Base-by-base conservation (phyloP, 2,888 invertebrate genomes). In the Campoletis raptor region DNA sequence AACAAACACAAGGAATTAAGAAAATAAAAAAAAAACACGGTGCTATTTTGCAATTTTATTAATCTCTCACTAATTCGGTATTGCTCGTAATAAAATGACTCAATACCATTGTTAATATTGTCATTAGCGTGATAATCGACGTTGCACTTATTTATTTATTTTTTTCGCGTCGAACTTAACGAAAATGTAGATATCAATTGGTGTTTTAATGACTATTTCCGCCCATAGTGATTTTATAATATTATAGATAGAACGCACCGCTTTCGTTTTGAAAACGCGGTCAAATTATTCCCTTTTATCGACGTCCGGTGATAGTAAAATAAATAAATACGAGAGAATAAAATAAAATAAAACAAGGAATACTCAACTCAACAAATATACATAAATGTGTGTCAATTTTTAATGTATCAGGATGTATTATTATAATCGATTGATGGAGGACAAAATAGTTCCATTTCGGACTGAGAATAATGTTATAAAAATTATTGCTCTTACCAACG, bases 371-470 rank as follows among this genome's bases (percentile, higher is more conserved):
- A 83, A 83, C 77, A 37, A 86, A 81, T 86, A 86, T 86, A 81
- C 67, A 86, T 86, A 84, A 92, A 92, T 93, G 91, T 93, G 91
- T 93, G 93, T 93, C 93, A 93, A 93, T 93, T 93, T 93, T 93
- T 91, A 92, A 93, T 93, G 92, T 93, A 93, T 91, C 88, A 89
- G 90, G 91, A 89, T 78, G 45, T 72, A 72, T 90, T 88, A 91
- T 91, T 91, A 90, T 92, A 92, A 91, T 90, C 90, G 83, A 73
- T 80, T 45, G 61, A 67, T 67, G 77, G 54, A 64, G 85, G 85
- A 86, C 86, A 57, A 37, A 40, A 80, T 74, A 57, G 48, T 67
- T 79, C 70, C 48, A 69, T 79, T 7, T 24, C 69, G 42, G 21
- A 85, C 40, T 74, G 57, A 74, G 45, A 57, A 82, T 61, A 57